Conservation (phyloP, 92 coral and sea anemone species). For the Parazoanthus darwini region DNA sequence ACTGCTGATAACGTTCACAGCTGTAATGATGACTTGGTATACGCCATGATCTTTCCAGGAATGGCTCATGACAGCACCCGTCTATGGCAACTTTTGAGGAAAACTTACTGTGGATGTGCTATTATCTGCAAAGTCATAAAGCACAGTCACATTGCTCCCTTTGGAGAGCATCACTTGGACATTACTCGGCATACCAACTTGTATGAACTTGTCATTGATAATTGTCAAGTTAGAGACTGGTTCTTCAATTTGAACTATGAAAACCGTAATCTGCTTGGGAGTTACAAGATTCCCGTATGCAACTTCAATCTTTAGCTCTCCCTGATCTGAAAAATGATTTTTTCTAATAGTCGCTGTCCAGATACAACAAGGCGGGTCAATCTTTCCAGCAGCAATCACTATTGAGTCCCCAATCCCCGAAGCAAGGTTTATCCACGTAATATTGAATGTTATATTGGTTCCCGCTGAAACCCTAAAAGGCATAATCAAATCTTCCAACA, state of each 20-base stretch:
- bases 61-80: constrained; percentile 38
- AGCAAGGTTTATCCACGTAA: constrained; percentile 49
- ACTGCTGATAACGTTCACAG: constrained; percentile 61
- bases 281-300: constrained; percentile 68
- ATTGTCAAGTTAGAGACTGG: constrained; percentile 51
- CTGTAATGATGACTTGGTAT: constrained; percentile 50
- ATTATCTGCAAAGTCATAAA: constrained; percentile 72
- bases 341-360: constrained; percentile 27
- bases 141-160: constrained; percentile 73
- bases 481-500: constrained; percentile 44
- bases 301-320: constrained; percentile 48
- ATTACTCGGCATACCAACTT: constrained; percentile 48
- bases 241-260: constrained; percentile 57
- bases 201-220: constrained; percentile 40
- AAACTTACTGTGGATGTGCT: constrained; percentile 23
- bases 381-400: constrained; percentile 25
- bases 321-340: constrained; percentile 51
- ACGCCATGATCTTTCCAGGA: constrained; percentile 54
- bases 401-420: not conserved
- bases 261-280: constrained; percentile 13
- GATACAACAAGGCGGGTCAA: constrained; percentile 45
- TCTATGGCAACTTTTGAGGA: constrained; percentile 46
- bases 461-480: constrained; percentile 52
- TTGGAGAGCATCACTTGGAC: constrained; percentile 46
- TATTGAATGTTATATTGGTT: constrained; percentile 62